Percentiles rank a stretch among this genome's conserved stretches.
Conservation (phyloP, 2,888 invertebrate genomes). For the Lepidocyrtoides sp. region DNA sequence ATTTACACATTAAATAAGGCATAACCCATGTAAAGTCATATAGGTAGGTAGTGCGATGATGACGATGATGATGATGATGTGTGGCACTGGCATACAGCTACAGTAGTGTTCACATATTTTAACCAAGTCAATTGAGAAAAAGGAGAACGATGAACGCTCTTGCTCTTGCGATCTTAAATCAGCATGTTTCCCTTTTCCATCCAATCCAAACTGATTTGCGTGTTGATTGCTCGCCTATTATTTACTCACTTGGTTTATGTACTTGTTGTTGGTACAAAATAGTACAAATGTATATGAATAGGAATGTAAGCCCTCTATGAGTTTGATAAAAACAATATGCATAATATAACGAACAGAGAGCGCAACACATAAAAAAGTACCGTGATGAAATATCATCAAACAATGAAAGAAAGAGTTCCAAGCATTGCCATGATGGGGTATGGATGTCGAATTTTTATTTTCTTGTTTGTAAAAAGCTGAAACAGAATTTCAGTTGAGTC, state of each 20-base stretch:
- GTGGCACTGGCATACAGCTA: not conserved
- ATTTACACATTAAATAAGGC: constrained; percentile 27
- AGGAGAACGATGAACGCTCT: constrained; percentile 77
- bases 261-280: constrained; percentile 24
- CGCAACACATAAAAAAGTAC: not conserved
- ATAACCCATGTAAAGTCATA: not conserved
- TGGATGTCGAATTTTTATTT: not conserved
- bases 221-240: constrained; percentile 64
- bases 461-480: constrained; percentile 11
- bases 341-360: not conserved
- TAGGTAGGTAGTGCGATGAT: not conserved
- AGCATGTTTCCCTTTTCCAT: constrained; percentile 67
- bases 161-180: constrained; percentile 65
- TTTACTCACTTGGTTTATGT: not conserved
- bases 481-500: not conserved
- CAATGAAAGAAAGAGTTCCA: constrained; percentile 1
- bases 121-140: constrained; percentile 59
- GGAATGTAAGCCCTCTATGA: not conserved
- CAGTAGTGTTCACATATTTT: constrained; percentile 27
- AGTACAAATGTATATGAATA: not conserved
- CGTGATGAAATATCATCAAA: constrained; percentile 16
- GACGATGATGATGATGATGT: not conserved
- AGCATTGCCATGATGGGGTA: not conserved
- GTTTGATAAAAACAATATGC: not conserved
- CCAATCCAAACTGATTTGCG: constrained; percentile 70